Conservation (phyloP, 2,888 invertebrate species). For the Parasteatoda lunata region DNA sequence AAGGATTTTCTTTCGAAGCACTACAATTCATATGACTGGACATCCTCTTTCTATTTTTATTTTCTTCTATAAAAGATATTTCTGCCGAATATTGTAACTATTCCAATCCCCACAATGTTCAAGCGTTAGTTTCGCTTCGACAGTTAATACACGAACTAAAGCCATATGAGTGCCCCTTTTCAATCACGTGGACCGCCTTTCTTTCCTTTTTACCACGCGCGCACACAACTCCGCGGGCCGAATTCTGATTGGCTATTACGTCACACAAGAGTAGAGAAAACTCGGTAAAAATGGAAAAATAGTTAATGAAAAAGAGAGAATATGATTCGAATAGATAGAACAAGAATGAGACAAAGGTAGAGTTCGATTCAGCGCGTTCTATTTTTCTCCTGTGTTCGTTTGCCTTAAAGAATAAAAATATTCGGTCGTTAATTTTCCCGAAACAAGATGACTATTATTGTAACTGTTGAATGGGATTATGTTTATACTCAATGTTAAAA, state of each 20-base stretch:
- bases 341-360: constrained; percentile 12
- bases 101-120: background rate
- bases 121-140: constrained; percentile 21
- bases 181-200: constrained; percentile 44
- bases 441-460: background rate
- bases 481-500: background rate
- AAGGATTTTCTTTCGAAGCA: constrained; percentile 30
- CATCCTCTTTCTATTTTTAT: constrained; percentile 5
- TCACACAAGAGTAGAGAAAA: constrained; percentile 30
- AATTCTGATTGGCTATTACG: constrained; percentile 35
- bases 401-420: background rate
- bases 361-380: constrained; percentile 14
- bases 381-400: background rate
- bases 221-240: constrained; percentile 49
- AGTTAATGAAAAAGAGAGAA: constrained; percentile 13
- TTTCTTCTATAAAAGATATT: background rate
- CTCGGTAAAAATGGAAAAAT: constrained; percentile 20
- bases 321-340: background rate
- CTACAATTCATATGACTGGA: constrained; percentile 14
- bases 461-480: background rate
- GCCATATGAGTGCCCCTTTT: constrained; percentile 54
- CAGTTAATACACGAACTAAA: constrained; percentile 55
- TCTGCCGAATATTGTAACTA: constrained; percentile 11
- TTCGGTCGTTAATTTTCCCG: background rate
- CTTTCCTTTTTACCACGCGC: constrained; percentile 29